Evolutionary conservation across 2,113 vertebrate species (phyloP), one percentile per base, ranked within the genome.

Genomic region (Dipodomys ordii): DNA sequence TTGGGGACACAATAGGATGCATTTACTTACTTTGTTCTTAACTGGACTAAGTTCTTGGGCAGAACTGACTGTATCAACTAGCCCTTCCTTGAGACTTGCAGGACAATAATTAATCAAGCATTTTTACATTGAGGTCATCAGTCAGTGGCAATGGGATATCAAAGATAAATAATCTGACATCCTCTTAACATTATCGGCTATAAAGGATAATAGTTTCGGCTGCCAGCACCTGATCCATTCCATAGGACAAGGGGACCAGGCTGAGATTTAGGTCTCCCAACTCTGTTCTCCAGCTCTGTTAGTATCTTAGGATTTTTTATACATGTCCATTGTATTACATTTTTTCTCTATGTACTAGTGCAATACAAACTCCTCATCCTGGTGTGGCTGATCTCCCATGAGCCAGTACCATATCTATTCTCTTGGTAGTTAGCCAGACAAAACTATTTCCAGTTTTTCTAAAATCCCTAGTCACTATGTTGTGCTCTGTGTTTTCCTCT

Each of bases 11-110:
- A 74, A 35, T 64, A 83, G 46, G 68, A 68, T 53, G 13, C 9
- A 64, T 69, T 89, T 64, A 79, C 86, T 91, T 81, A 57, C 80
- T 96, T 93, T 92, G 39, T 76, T 81, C 30, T 80, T 87, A 91
- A 64, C 30, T 74, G 49, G 15, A 92, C 67, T 94, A 88, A 76
- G 80, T 27, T 91, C 4, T 49, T 32, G 23, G 71, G 22, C 18
- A 57, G 18, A 88, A 89, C 13, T 87, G 87, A 5, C n/a, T 91
- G 68, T 16, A 32, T 91, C 32, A 73, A 73, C 12, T 1, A 84
- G 73, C 13, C n/a, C 73, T 93, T 86, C 27, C 73, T 11, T 81
- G 65, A 57, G 80, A 28, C 44, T 88, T 85, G 16, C 46, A 83
- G 86, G 76, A 67, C 28, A 88, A 69, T 86, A 93, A 78, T 90